These are phyloP conservation scores for Cinclus mexicanus DNA, from an alignment of 2,113 vertebrate species.

Conservation along the genomic window DNA sequence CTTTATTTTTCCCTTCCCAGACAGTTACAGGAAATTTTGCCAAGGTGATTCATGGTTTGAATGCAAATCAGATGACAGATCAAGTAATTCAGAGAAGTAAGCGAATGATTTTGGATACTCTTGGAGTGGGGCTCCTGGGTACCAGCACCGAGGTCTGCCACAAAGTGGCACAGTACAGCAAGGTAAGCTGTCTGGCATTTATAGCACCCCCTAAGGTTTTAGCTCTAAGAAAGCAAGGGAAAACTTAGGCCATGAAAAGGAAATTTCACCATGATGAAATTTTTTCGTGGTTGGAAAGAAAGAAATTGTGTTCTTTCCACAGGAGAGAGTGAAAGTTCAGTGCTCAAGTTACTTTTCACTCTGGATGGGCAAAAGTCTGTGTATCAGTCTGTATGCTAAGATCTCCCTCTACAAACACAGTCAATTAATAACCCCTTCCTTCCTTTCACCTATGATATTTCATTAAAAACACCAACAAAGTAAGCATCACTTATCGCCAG, in stretches of 20 bases:
- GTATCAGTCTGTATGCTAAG: neutral
- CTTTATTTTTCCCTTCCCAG: slow-evolving; percentile 47
- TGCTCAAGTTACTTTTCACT: neutral
- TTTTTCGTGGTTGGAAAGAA: neutral
- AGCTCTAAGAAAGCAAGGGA: neutral
- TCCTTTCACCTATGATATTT: neutral
- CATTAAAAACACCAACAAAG: neutral
- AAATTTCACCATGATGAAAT: neutral
- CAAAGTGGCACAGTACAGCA: slow-evolving; percentile 82
- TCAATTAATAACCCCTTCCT: neutral
- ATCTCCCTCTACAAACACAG: neutral
- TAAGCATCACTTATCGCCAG: neutral
- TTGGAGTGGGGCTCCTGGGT: slow-evolving; percentile 89
- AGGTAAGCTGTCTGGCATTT: slow-evolving; percentile 72
- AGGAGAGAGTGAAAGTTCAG: neutral
- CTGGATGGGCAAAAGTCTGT: neutral
- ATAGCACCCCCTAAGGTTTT: neutral
- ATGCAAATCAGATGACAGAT: slow-evolving; percentile 81
- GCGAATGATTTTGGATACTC: slow-evolving; percentile 92
- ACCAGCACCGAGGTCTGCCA: slow-evolving; percentile 84
- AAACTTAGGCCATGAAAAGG: neutral
- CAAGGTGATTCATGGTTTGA: slow-evolving; percentile 79
- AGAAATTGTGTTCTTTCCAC: neutral
- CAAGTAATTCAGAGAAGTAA: slow-evolving; percentile 85
- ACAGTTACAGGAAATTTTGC: slow-evolving; percentile 90